Base-by-base conservation (phyloP, 2,888 invertebrate genomes). In the Cephus nigrinus region DNA sequence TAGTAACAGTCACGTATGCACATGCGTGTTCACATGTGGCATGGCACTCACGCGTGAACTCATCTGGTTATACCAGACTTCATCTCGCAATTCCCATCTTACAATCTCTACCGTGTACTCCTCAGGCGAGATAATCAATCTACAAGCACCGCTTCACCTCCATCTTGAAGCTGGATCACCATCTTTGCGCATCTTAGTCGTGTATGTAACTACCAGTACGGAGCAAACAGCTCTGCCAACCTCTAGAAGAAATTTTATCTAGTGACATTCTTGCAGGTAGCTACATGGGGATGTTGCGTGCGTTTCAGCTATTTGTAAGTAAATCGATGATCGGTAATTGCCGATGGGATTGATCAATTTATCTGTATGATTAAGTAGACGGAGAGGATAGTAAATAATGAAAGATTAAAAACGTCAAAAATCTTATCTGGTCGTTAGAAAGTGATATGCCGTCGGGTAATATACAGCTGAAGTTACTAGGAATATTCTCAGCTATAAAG, bases 401-500 rank as follows among this genome's bases (percentile, higher is more conserved):
- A 9, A 23, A 55, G 55, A 23, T 23, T 55, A 55, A 23, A 55
- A 55, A 55, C 5, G 2, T 55, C 9, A 15, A 55, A 55, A 55
- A 55, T 55, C 55, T 55, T 55, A 55, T 23, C 40, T 23, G 23
- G 55, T 55, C 23, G 23, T 55, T 55, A 55, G 55, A 55, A 55
- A 55, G 71, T 71, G 71, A 71, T 33, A 33, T 32, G 32, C 32
- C 73, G 74, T 73, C 77, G 69, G 80, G 83, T 80, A 84, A 82
- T 80, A 78, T 84, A 83, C 79, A 77, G 79, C 82, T 76, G 79
- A 75, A 82, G 83, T 85, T 81, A 81, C 81, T 78, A 81, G 86
- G 84, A 88, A 88, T 89, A 86, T 86, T 85, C 83, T 84, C 81
- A 84, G 89, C 85, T 86, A 88, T 90, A 90, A 90, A 90, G 84